Evolutionary conservation across 2,888 invertebrate genomes (phyloP), one percentile per base, ranked within the genome.

Genomic region (Lasioglossum vierecki): DNA sequence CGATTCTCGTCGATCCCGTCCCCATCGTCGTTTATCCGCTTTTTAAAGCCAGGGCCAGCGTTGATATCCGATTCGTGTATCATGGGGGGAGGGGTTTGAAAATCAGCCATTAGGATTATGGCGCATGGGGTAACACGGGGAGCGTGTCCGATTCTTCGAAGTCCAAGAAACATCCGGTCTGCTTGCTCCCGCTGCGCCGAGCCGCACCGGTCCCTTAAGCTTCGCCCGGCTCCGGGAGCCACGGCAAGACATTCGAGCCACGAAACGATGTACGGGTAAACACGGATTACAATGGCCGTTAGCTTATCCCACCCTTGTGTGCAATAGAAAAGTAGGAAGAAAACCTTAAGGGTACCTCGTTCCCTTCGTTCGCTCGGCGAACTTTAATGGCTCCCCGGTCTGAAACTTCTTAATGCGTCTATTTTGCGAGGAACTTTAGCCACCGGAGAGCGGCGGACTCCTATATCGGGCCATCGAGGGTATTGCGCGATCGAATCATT

Each of bases 301-400:
- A 80, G 78, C 71, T 84, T 80, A 85, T 49, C 63, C 57, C 30
- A 80, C 80, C 80, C 84, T 66, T 60, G 85, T 75, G 84, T 60
- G 68, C 80, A 70, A 78, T 85, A 60, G 22, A 60, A 80, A 84
- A 85, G 75, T 80, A 84, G 66, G 70, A 85, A 78, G 77, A 53
- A 76, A 85, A 78, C 57, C 84, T 85, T 83, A 77, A 85, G 83
- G 26, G 57, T 30, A 22, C 18, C 73, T 30, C 46, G 15, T 11
- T 18, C 46, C 22, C n/a, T 26, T 35, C 57, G 66, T 74, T 26
- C n/a, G 26, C 46, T 72, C 72, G 41, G 41, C 46, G 35, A 80
- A 85, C 63, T 84, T 84, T 80, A 75, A 80, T 60, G 66, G 57
- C 39, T 75, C 57, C 76, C 26, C 13, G 41, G 30, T 30, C 53